Evolutionary conservation across 2,888 invertebrate genomes (phyloP).

Genomic region (Saturnia japonica): DNA sequence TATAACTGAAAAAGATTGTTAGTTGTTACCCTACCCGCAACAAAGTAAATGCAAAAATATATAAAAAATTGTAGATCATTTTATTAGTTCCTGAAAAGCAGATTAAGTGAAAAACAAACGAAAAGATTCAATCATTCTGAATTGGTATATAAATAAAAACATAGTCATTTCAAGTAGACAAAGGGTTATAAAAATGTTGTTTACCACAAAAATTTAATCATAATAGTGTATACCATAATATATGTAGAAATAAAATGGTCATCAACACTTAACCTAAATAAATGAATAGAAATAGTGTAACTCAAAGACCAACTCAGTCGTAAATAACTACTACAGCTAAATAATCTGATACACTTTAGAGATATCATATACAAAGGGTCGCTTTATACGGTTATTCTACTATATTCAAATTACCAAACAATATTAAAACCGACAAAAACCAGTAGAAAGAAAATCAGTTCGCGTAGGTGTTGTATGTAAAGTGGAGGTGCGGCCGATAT

Average conservation of each 20-base stretch:
- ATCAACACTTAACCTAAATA: background rate
- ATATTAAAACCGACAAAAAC: constrained; percentile 14
- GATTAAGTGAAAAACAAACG: background rate
- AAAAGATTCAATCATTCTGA: background rate
- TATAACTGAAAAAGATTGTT: too few relatives aligned
- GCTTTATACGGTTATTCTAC: background rate
- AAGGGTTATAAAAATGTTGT: background rate
- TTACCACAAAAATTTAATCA: background rate
- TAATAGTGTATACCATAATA: background rate
- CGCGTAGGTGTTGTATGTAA: constrained; percentile 36
- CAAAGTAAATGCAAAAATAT: too few relatives aligned
- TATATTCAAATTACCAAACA: constrained; percentile 14
- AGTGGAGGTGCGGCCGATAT: constrained; percentile 37
- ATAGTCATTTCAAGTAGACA: background rate
- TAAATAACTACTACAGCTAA: constrained; percentile 5
- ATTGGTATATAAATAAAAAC: background rate
- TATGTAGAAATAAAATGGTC: background rate
- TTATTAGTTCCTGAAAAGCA: background rate
- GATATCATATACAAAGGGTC: background rate
- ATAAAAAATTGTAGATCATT: too few relatives aligned
- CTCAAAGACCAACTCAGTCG: background rate
- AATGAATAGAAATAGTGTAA: background rate
- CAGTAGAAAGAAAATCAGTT: constrained; percentile 20
- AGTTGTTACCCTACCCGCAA: background rate
- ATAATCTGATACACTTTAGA: background rate